phyloP scores from a whole-genome alignment of 2,797 vertebrate species.

The Threskiornis aethiopicus region DNA sequence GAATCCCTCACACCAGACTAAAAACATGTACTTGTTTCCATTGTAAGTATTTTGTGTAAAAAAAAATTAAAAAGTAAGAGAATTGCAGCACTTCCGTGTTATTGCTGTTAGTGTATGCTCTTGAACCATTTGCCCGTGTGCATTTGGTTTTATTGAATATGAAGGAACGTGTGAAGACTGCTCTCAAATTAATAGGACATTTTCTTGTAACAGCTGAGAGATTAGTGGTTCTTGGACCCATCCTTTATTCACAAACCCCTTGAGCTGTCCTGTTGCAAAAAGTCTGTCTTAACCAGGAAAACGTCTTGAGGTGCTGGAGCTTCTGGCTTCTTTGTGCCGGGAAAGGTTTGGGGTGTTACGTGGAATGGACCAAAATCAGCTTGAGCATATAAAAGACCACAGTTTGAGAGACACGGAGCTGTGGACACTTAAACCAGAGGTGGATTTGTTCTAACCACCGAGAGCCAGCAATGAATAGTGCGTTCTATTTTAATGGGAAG shows the following conservation, averaged over 20 bases:
- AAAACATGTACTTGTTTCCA: neutral
- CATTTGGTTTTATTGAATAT: neutral
- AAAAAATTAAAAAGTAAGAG: neutral
- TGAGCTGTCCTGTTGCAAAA: neutral
- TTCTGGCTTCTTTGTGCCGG: neutral
- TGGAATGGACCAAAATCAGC: neutral
- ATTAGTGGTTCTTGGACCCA: neutral
- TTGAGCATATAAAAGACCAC: neutral
- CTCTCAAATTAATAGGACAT: neutral
- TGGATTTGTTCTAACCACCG: neutral
- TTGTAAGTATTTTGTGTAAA: neutral
- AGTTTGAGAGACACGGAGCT: neutral
- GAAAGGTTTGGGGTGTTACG: neutral
- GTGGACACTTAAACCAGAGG: neutral
- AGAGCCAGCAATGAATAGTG: neutral
- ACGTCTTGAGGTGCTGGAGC: neutral
- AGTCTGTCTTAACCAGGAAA: neutral
- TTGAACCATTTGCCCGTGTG: neutral
- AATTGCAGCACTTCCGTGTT: constrained; percentile 30
- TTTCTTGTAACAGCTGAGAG: neutral
- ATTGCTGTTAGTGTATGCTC: neutral
- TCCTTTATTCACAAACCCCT: neutral
- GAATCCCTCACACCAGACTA: neutral
- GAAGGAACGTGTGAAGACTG: neutral
- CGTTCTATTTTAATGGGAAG: neutral